Conservation (phyloP, 2,113 vertebrate genomes). For the Theristicus caerulescens region DNA sequence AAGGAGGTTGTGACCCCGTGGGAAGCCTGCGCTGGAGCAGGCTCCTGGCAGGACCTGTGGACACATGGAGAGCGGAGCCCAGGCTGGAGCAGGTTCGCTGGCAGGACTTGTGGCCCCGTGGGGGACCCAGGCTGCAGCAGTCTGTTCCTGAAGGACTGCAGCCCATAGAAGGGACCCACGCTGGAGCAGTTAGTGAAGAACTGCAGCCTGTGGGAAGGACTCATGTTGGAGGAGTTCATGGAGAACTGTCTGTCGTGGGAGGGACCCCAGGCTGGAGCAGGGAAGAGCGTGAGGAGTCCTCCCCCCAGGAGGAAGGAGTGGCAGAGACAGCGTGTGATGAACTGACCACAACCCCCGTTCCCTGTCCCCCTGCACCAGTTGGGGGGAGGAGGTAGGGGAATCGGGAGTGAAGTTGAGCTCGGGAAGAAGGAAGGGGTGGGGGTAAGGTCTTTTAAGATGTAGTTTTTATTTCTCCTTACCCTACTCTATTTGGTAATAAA, state of each 20-base stretch:
- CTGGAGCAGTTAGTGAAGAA: neutral
- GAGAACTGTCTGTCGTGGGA: neutral
- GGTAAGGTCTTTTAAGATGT: neutral
- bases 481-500: neutral
- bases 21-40: neutral
- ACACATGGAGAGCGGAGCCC: too few relatives aligned
- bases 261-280: neutral
- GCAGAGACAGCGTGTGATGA: neutral
- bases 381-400: neutral
- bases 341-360: neutral
- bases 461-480: neutral
- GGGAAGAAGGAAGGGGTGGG: neutral
- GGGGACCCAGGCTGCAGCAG: neutral
- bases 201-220: neutral
- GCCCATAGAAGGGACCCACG: neutral
- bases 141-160: neutral
- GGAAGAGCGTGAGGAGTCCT: neutral
- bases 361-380: neutral
- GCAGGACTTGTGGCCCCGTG: too few relatives aligned
- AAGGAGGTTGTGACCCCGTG: neutral
- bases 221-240: neutral
- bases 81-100: neutral
- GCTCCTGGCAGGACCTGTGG: neutral
- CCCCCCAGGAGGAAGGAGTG: neutral
- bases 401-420: neutral